Evolutionary conservation across 2,113 vertebrate species (phyloP).

Genomic region (Agelaius tricolor): DNA sequence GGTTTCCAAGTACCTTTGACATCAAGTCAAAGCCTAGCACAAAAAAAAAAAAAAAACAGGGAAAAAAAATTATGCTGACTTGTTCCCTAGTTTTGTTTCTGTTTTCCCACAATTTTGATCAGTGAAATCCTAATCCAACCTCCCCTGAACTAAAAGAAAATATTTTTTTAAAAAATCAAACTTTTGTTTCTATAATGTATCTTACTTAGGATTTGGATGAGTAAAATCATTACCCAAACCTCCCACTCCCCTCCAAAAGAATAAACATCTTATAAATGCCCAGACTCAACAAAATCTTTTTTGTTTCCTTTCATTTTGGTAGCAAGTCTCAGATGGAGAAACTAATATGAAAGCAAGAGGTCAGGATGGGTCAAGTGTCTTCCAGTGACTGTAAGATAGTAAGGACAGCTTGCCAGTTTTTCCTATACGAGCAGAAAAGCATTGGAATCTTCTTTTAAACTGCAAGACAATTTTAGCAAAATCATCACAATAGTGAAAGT

Average conservation of each 20-base stretch:
- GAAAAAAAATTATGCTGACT: not conserved
- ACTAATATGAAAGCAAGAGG: not conserved
- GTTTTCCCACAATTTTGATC: not conserved
- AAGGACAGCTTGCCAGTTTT: not conserved
- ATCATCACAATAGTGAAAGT: not conserved
- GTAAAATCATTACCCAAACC: not conserved
- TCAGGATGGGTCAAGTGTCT: constrained; percentile 8
- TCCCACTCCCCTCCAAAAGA: not conserved
- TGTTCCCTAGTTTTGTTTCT: not conserved
- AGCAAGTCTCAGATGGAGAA: not conserved
- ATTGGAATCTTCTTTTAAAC: not conserved
- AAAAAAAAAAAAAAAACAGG: not conserved
- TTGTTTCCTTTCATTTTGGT: not conserved
- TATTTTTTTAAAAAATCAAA: not conserved
- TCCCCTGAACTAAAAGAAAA: not conserved
- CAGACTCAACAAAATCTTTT: not conserved
- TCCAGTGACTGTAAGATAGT: not conserved
- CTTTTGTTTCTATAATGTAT: not conserved
- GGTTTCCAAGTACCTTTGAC: not conserved
- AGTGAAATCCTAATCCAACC: not conserved
- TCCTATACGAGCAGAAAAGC: not conserved
- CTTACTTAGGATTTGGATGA: not conserved
- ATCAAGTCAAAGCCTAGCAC: not conserved
- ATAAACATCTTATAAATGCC: not conserved
- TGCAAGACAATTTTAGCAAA: not conserved